Evolutionary conservation across 2,113 vertebrate genomes (phyloP).

Genomic region (Asarcornis scutulata): DNA sequence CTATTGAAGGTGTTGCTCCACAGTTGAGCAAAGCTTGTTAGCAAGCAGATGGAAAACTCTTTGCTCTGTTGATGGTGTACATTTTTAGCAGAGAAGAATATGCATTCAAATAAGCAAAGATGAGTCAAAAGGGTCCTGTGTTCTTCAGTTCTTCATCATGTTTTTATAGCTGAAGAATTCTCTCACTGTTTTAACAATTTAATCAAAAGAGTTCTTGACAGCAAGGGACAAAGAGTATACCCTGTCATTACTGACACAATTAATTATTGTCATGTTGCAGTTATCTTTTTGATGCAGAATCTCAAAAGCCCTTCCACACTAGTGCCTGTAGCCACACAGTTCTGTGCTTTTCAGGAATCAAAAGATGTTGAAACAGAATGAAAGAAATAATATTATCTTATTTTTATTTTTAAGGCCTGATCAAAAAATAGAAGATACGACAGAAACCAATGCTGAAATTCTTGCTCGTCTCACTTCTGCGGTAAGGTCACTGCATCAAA

Average conservation of each 20-base stretch:
- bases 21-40: neutral
- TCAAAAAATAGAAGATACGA: constrained; percentile 86
- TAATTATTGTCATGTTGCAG: constrained; percentile 41
- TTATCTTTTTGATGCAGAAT: constrained; percentile 37
- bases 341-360: constrained; percentile 46
- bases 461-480: constrained; percentile 94
- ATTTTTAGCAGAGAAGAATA: neutral
- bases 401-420: constrained; percentile 81
- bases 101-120: neutral
- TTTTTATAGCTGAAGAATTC: neutral
- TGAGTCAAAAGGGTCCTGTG: neutral
- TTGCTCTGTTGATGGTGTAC: neutral
- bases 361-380: constrained; percentile 35
- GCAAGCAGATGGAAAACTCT: neutral
- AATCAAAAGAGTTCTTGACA: constrained; percentile 46
- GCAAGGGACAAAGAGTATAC: constrained; percentile 17
- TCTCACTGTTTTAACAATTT: neutral
- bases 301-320: constrained; percentile 47
- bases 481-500: constrained; percentile 73
- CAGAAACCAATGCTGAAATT: constrained; percentile 91
- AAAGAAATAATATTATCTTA: constrained; percentile 49
- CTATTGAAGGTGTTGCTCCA: neutral
- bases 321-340: constrained; percentile 23
- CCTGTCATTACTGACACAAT: neutral
- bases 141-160: neutral